phyloP scores from a whole-genome alignment of 2,797 vertebrate species.

The Takifugu ocellatus region DNA sequence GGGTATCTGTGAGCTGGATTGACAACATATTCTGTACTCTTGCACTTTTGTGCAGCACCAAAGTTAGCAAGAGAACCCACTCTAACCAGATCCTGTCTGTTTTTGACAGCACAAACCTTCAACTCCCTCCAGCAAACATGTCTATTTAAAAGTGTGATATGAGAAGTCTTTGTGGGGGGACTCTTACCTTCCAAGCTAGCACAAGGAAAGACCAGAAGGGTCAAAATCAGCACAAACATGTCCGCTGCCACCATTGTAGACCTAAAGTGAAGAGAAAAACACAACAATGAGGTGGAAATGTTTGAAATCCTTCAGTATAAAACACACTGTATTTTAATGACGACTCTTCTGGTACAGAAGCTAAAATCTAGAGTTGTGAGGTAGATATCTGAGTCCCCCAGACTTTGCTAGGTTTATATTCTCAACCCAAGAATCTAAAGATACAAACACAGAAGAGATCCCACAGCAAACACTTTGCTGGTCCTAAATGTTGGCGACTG shows the following conservation, averaged over 20 bases:
- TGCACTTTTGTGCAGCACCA: conserved; percentile 4
- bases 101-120: conserved; percentile 6
- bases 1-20: background rate
- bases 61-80: conserved; percentile 3
- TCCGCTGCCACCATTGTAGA: conserved; percentile 76
- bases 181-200: conserved; percentile 84
- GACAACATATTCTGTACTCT: background rate
- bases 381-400: no score
- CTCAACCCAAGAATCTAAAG: no score
- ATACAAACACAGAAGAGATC: no score
- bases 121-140: background rate
- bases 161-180: conserved; percentile 14
- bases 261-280: conserved; percentile 57
- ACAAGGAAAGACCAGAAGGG: conserved; percentile 79
- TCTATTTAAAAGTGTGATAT: conserved; percentile 6
- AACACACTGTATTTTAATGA: background rate
- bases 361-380: no score
- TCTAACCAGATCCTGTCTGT: conserved; percentile 11
- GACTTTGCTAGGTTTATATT: no score
- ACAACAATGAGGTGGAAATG: background rate
- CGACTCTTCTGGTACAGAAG: background rate
- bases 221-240: conserved; percentile 80
- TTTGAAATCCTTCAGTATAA: background rate
- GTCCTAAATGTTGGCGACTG: no score
- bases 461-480: no score